phyloP scores from a whole-genome alignment of 2,113 vertebrate species.

The Romanogobio albipinnatus region DNA sequence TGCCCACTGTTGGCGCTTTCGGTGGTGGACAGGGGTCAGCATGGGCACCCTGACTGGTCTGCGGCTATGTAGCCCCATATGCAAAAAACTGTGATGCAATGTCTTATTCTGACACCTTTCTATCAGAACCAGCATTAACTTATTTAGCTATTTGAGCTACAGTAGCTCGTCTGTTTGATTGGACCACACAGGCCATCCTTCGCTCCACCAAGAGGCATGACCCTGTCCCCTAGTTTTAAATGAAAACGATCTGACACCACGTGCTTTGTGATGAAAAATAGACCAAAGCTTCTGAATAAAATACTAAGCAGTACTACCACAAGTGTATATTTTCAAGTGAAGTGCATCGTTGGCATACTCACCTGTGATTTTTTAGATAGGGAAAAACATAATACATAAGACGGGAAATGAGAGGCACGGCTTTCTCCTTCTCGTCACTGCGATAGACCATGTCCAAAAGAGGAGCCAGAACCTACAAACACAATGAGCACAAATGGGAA shows the following conservation, averaged over 20 bases:
- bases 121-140: no score
- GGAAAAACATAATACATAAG: slow-evolving; percentile 96
- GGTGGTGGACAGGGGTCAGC: no score
- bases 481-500: background rate
- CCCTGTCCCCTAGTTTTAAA: background rate
- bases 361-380: slow-evolving; percentile 96
- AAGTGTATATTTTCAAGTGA: background rate
- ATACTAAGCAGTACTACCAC: background rate
- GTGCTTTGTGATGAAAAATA: background rate
- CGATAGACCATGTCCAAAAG: slow-evolving; percentile 96
- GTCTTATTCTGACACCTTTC: no score
- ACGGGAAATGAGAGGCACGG: slow-evolving; percentile 91
- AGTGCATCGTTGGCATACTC: background rate
- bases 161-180: no score
- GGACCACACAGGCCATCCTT: no score
- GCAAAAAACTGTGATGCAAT: no score
- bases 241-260: background rate
- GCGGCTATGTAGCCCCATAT: no score
- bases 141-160: no score
- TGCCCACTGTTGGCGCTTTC: no score
- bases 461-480: slow-evolving; percentile 84
- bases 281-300: background rate
- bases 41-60: no score
- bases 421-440: slow-evolving; percentile 97
- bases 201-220: no score